Conservation (phyloP, 2,888 invertebrate species). For the Diplolepis rosae region DNA sequence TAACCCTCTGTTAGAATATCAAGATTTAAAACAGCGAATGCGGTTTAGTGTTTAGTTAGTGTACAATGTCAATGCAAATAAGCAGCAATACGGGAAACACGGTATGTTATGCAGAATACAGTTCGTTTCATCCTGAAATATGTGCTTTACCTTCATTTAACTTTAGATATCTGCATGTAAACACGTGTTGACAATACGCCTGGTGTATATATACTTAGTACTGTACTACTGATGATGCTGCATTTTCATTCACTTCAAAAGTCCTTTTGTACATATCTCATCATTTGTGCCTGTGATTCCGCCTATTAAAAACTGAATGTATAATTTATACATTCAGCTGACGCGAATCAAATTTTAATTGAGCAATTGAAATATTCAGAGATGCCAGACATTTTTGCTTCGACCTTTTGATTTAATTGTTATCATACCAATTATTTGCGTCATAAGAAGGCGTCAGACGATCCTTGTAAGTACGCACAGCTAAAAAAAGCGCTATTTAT, state of each 20-base stretch:
- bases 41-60: background rate
- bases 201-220: background rate
- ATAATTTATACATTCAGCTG: background rate
- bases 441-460: background rate
- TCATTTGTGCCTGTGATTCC: constrained; percentile 5
- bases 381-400: background rate
- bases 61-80: constrained; percentile 18
- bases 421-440: background rate
- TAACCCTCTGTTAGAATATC: constrained; percentile 17
- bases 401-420: background rate
- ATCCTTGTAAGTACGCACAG: background rate
- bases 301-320: background rate
- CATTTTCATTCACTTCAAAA: constrained; percentile 19
- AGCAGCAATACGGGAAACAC: background rate
- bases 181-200: constrained; percentile 17
- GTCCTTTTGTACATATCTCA: background rate
- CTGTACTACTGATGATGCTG: background rate
- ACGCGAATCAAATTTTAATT: constrained; percentile 1
- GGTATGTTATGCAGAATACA: background rate
- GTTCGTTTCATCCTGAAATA: constrained; percentile 3
- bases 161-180: constrained; percentile 18
- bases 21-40: constrained; percentile 13
- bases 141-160: constrained; percentile 10
- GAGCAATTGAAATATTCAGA: constrained; percentile 4
- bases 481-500: background rate